phyloP scores from a whole-genome alignment of 2,797 vertebrate genomes.

The Netta rufina region DNA sequence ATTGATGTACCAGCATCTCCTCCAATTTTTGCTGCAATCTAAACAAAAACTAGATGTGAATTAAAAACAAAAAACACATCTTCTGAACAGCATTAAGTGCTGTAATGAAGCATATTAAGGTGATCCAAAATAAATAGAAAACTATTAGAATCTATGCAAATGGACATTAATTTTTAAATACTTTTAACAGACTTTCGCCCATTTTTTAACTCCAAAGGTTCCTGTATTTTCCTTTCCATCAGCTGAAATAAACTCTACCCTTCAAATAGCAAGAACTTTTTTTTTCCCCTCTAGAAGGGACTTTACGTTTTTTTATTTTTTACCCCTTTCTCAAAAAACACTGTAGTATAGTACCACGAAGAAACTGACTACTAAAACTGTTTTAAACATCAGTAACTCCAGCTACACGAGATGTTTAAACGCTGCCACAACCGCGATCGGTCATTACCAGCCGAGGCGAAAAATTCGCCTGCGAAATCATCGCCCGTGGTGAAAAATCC shows the following conservation, averaged over 20 bases:
- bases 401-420: fast-evolving
- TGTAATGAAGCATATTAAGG: neutral
- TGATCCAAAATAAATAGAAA: fast-evolving
- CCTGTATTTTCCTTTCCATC: neutral
- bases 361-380: neutral
- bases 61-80: neutral
- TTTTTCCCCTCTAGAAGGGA: fast-evolving
- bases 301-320: neutral
- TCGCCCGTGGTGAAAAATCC: neutral
- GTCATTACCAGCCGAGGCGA: neutral
- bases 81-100: fast-evolving
- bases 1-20: slow-evolving; percentile 90
- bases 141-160: fast-evolving
- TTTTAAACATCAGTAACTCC: neutral
- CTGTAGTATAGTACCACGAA: fast-evolving
- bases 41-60: slow-evolving; percentile 24
- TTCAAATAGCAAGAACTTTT: neutral
- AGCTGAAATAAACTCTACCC: fast-evolving
- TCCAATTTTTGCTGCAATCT: slow-evolving; percentile 99
- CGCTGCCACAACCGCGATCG: neutral
- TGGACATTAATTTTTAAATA: fast-evolving
- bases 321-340: neutral
- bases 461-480: neutral
- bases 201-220: neutral
- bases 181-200: neutral